A percentile compares a stretch with the other conserved stretches of the same genome.
Evolutionary conservation across 2,888 invertebrate species (phyloP).

Genomic region (Phrixothrix hirtus): DNA sequence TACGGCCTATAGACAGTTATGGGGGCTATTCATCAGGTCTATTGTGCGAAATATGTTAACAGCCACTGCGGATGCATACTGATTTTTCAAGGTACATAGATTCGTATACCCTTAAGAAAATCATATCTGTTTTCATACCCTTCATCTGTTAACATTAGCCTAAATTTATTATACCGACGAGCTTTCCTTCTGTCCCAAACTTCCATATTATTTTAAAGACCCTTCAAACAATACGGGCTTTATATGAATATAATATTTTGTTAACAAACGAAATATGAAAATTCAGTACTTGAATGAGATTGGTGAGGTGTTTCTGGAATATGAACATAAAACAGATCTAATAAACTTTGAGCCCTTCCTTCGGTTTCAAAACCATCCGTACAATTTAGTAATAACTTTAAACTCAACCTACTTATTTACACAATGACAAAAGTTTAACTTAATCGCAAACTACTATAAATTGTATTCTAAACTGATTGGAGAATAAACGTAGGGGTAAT

Average conservation of each 20-base stretch:
- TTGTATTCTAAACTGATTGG: too few species aligned
- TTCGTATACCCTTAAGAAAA: neutral
- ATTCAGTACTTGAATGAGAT: too few species aligned
- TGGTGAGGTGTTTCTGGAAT: too few species aligned
- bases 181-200: neutral
- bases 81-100: constrained; percentile 21
- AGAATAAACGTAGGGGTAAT: too few species aligned
- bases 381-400: too few species aligned
- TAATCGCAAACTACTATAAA: too few species aligned
- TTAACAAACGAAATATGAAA: constrained; percentile 9
- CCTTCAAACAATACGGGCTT: constrained; percentile 17
- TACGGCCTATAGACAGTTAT: constrained; percentile 32
- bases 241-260: constrained; percentile 15
- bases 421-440: too few species aligned
- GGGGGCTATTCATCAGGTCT: constrained; percentile 29
- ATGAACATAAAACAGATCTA: too few species aligned
- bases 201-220: constrained; percentile 15
- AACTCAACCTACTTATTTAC: too few species aligned
- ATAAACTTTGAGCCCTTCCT: too few species aligned
- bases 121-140: neutral
- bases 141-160: constrained; percentile 7
- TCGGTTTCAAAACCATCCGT: too few species aligned
- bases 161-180: constrained; percentile 10
- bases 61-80: constrained; percentile 28
- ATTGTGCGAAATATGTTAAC: constrained; percentile 32